Conservation (phyloP, 2,113 vertebrate genomes). For the Halichoeres trimaculatus region DNA sequence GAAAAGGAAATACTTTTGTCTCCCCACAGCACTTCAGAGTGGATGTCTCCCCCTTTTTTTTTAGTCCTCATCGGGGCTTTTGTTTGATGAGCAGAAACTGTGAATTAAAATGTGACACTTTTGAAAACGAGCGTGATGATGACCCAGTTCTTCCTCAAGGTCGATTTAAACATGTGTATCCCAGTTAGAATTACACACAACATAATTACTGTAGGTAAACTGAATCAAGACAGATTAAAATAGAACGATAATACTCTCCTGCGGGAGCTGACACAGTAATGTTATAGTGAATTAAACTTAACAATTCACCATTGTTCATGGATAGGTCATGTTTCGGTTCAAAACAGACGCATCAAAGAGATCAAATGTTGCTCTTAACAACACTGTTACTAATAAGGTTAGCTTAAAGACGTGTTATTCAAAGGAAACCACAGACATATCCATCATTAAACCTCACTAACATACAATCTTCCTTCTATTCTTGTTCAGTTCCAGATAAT, state of each 20-base stretch:
- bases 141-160: constrained; percentile 50
- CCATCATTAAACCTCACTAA: constrained; percentile 29
- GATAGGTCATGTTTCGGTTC: constrained; percentile 37
- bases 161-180: constrained; percentile 31
- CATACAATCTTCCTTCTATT: constrained; percentile 15
- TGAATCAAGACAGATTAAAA: constrained; percentile 45
- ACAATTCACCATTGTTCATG: constrained; percentile 64
- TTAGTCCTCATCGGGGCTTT: constrained; percentile 44
- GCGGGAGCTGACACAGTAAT: constrained; percentile 47
- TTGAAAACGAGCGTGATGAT: constrained; percentile 1
- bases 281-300: constrained; percentile 46
- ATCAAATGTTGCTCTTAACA: constrained; percentile 11
- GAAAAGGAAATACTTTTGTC: constrained; percentile 79
- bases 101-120: constrained; percentile 41
- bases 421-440: constrained; percentile 15
- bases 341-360: constrained; percentile 46
- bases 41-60: constrained; percentile 35
- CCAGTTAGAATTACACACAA: constrained; percentile 34
- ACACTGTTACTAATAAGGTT: constrained; percentile 33
- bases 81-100: constrained; percentile 53
- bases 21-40: constrained; percentile 58
- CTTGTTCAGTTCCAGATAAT: constrained; percentile 47
- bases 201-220: constrained; percentile 57
- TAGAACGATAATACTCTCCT: constrained; percentile 37
- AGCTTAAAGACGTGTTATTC: constrained; percentile 18